Base-by-base conservation (phyloP, 2,888 invertebrate species). In the Erannis defoliaria region DNA sequence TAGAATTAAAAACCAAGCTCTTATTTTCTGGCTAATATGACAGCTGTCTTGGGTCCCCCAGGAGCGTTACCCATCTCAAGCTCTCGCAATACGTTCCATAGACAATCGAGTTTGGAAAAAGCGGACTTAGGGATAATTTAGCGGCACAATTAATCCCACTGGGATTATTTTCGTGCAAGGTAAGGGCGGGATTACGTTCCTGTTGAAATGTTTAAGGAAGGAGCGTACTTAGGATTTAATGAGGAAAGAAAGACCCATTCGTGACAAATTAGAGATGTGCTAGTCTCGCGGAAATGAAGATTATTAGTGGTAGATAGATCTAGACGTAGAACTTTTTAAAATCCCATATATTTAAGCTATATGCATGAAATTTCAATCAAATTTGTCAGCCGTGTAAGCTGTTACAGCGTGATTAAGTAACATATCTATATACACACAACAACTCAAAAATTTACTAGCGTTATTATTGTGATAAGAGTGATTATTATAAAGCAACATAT, bases 111-210 rank as follows among this genome's bases (percentile, higher is more conserved):
- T 70, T 62, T 63, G 54, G 66, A 65, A 79, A 78, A 80, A 74
- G 68, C 68, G 64, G 63, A 56, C 60, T 71, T 59, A 59, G 70
- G 72, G 72, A 80, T 80, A 80, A 82, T 80, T 82, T 80, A 77
- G 77, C 55, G 67, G 72, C 61, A 73, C 74, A 79, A 79, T 81
- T 80, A 81, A 81, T 80, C 76, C 79, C 76, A 70, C 67, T 46
- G 72, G 81, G 79, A 81, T 76, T 80, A 78, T 80, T 74, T 77
- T 75, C 72, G 66, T 73, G 72, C 67, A 55, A 67, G 70, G 65
- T 55, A 60, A 62, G 62, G 62, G 60, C 61, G 55, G 57, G 63
- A 68, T 65, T 64, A 60, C 49, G 50, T 55, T 54, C 61, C 40
- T 46, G 62, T 51, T 56, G 53, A 55, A 64, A 63, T 48, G 64